A percentile compares a stretch with the other conserved stretches of the same genome.
These are phyloP conservation scores for Lasioglossum malachurum DNA, from an alignment of 2,888 invertebrate genomes.

Conservation along the genomic window DNA sequence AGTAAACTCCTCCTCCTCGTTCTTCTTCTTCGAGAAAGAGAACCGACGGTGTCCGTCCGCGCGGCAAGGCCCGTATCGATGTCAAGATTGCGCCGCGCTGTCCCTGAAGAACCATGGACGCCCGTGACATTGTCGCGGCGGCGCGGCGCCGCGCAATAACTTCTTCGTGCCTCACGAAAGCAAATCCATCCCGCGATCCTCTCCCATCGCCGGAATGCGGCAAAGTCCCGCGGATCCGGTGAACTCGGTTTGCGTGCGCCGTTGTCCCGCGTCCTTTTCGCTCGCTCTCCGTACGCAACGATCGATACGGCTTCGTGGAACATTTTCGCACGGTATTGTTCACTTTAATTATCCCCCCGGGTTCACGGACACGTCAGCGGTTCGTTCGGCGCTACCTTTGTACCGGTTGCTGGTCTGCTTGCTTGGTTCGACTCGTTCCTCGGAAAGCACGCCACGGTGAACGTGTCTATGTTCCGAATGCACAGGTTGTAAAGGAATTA, in stretches of 20 bases:
- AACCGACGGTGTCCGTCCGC: constrained; percentile 8
- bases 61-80: constrained; percentile 74
- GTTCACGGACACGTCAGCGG: not conserved
- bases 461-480: too few species aligned
- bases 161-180: constrained; percentile 43
- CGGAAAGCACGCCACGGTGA: not conserved
- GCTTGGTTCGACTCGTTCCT: not conserved
- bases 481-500: too few species aligned
- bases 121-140: constrained; percentile 80
- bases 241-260: constrained; percentile 24
- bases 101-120: constrained; percentile 76
- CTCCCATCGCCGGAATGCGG: not conserved
- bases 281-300: not conserved
- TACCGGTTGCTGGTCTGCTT: not conserved
- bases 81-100: constrained; percentile 76
- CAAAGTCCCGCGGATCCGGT: constrained; percentile 5
- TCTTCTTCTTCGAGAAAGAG: not conserved
- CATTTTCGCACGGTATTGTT: constrained; percentile 23
- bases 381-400: not conserved
- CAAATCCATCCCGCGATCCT: constrained; percentile 19
- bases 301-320: constrained; percentile 33
- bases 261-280: constrained; percentile 14
- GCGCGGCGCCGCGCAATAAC: constrained; percentile 69
- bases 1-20: not conserved
- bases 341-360: not conserved